These are phyloP conservation scores for Circaetus gallicus DNA, from an alignment of 2,113 vertebrate genomes.

Conservation along the genomic window DNA sequence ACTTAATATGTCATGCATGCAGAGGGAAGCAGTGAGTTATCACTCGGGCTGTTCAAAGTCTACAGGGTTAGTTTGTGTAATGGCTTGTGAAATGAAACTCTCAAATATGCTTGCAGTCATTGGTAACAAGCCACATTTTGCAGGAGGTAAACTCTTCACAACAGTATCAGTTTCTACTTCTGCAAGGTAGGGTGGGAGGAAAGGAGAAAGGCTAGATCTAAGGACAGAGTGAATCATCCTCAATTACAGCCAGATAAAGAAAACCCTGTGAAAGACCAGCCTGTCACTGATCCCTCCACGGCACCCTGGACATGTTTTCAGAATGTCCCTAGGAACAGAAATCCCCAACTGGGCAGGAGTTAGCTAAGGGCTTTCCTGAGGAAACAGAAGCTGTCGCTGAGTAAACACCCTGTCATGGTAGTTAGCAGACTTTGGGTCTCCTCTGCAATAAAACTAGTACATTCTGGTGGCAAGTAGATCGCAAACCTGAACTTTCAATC, in stretches of 20 bases:
- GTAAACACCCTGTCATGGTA: background rate
- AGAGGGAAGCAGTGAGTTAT: background rate
- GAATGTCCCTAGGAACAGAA: background rate
- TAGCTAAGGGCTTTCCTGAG: background rate
- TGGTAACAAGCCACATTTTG: background rate
- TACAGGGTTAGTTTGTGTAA: background rate
- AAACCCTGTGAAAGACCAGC: background rate
- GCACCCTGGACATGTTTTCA: background rate
- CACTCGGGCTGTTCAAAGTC: background rate
- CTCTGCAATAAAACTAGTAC: background rate
- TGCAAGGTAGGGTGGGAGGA: background rate
- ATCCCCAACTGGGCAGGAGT: background rate
- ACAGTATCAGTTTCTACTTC: background rate
- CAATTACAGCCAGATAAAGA: background rate
- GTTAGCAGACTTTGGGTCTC: background rate
- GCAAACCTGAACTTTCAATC: background rate
- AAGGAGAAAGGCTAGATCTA: background rate
- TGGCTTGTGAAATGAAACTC: constrained; percentile 5
- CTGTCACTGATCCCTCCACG: background rate
- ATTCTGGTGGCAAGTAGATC: background rate
- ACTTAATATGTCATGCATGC: background rate
- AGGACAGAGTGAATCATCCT: background rate
- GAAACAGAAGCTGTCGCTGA: background rate
- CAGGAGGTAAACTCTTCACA: background rate
- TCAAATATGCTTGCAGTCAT: background rate